Conservation (phyloP, 2,888 invertebrate species). For the Dione vanillae region DNA sequence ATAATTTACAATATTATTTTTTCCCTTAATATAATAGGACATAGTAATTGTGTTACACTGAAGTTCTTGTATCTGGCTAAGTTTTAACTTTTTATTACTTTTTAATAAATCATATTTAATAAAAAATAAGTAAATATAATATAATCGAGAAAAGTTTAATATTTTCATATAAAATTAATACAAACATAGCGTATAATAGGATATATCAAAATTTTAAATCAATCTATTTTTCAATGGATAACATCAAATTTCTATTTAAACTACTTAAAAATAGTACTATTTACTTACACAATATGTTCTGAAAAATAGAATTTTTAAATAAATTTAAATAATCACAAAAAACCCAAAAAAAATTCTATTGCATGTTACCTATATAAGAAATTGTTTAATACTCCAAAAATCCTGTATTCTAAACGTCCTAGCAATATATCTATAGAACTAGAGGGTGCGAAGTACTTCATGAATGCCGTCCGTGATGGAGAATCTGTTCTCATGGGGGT, state of each 20-base stretch:
- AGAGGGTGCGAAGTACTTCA: slow-evolving; percentile 97
- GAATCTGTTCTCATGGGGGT: slow-evolving; percentile 98
- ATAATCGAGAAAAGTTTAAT: no score
- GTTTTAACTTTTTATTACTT: no score
- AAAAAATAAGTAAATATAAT: no score
- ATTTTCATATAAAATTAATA: no score
- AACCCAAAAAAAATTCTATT: neutral
- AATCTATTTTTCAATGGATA: neutral
- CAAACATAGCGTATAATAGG: no score
- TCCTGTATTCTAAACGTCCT: slow-evolving; percentile 2
- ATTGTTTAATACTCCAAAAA: neutral
- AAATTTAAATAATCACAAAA: neutral
- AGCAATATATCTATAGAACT: slow-evolving; percentile 84
- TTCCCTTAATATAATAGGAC: neutral
- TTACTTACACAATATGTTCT: neutral
- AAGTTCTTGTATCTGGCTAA: no score
- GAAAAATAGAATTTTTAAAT: neutral
- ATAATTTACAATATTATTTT: neutral
- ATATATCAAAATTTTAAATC: neutral
- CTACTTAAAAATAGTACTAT: no score
- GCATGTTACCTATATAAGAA: neutral
- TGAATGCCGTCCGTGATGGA: slow-evolving; percentile 99
- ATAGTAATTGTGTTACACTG: no score
- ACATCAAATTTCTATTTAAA: no score
- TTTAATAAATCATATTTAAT: no score